Evolutionary conservation across 2,113 vertebrate species (phyloP).

Genomic region (Eudorcas thomsonii): DNA sequence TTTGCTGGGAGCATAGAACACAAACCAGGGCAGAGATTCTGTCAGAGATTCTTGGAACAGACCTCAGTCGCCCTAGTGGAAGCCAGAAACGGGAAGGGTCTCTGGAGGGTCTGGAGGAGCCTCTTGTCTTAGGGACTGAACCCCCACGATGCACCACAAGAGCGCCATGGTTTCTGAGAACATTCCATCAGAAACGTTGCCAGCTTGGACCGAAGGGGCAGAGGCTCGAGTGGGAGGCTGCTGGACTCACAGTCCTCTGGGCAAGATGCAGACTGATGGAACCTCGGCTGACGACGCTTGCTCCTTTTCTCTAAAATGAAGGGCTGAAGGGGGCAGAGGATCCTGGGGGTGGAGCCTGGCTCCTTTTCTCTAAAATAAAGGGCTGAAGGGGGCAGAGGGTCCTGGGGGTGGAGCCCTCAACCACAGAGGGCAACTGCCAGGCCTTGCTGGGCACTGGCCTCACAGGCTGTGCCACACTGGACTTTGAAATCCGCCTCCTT

Average conservation of each 20-base stretch:
- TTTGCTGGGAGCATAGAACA: too few relatives aligned
- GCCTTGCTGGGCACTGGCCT: not conserved
- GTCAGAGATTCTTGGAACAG: not conserved
- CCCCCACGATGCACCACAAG: rapidly evolving
- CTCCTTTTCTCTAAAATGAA: not conserved
- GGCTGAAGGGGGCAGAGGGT: not conserved
- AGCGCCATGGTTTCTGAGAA: rapidly evolving
- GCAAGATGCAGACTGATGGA: not conserved
- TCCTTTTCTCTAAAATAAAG: not conserved
- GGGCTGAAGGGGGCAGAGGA: not conserved
- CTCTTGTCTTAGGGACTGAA: rapidly evolving
- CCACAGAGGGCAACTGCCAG: rapidly evolving
- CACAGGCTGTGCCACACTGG: rapidly evolving
- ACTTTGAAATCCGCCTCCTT: rapidly evolving
- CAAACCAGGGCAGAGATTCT: rapidly evolving
- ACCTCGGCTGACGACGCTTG: not conserved
- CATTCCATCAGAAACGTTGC: rapidly evolving
- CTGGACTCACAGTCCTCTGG: rapidly evolving
- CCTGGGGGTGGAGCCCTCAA: not conserved
- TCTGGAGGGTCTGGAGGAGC: not conserved
- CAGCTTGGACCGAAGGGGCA: rapidly evolving
- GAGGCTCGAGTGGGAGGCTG: not conserved
- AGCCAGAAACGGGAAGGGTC: rapidly evolving
- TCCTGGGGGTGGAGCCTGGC: not conserved
- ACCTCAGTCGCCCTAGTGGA: not conserved